Evolutionary conservation across 2,797 vertebrate species (phyloP), one percentile per base, ranked within the genome.

Genomic region (Sebastes itinus): DNA sequence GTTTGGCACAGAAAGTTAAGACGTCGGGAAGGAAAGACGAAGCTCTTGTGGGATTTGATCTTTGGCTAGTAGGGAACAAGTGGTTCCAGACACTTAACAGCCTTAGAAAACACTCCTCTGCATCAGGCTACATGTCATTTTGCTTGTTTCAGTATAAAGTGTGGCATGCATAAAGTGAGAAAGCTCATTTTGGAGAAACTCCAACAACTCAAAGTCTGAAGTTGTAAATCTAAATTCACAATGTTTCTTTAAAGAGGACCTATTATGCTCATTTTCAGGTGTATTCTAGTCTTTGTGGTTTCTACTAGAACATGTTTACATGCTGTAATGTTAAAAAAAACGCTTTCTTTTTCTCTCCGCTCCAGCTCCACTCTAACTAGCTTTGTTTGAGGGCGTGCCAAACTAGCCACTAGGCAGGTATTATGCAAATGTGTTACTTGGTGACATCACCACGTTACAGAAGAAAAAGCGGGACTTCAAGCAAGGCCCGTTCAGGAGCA

Each of bases 21-120:
- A 80, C 10, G 11, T 27, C 32, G 59, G 61, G n/a, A 60, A 67
- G 61, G 28, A 72, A 66, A 86, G 64, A 72, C 7, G 6, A 61
- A 30, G 42, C 70, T 49, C 27, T 56, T 33, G 58, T 35, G 49
- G 54, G 63, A 80, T 80, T 58, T 85, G 61, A 71, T 83, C 64
- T 58, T 42, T 20, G 27, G 33, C 11, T 25, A 6, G 14, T 23
- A 54, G 42, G 38, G 28, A 33, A 75, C 68, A 81, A 12, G 10
- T 75, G 71, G 62, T 28, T 76, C 42, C 23, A 71, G 59, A 67
- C 54, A 82, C 70, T 78, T 54, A 49, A 62, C 56, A 72, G 49
- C 5, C 30, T 25, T 7, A 56, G 55, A 18, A 18, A 75, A 49
- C 72, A 78, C n/a, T 78, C 27, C 12, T 72, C 54, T 18, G 66